Base-by-base conservation (phyloP, 1,140 invertebrate genomes). In the Ptiloglossa arizonensis region DNA sequence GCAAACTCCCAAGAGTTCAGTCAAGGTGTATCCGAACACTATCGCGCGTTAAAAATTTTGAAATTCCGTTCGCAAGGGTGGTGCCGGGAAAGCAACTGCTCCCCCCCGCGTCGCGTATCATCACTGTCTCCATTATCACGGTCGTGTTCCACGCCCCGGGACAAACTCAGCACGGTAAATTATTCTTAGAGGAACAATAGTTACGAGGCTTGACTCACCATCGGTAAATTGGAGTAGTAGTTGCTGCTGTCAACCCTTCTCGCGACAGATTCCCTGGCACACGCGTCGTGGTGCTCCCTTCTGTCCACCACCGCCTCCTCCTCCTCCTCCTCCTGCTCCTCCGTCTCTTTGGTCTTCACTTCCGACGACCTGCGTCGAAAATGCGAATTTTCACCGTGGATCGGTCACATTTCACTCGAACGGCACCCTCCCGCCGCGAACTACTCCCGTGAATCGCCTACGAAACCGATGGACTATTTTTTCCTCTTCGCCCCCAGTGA, bases 321-420 rank as follows among this genome's bases (percentile, higher is more conserved):
- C 44, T 79, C 70, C 44, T 67, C 71, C 52, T n/a, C n/a, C n/a
- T n/a, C n/a, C n/a, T n/a, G n/a, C n/a, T 78, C 83, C 48, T 84
- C 72, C 66, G 38, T 68, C 57, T 81, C 82, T 44, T 81, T 67
- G 57, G 64, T 50, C 60, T 50, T 77, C 29, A 59, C 74, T 75
- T 63, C 80, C 71, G 72, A 74, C 73, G 81, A 86, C 79, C 87
- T 88, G 63, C 64, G 79, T 83, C 74, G 80, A 46, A 87, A 81
- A 77, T 80, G 57, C 57, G 46, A 68, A 29, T 66, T 54, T 79
- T 59, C 57, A 75, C n/a, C 56, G 19, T 17, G 35, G 4, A 4
- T 59, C 59, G 17, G 6, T 79, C 50, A 64, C 69, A 72, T 72
- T 29, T 57, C 50, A 48, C 4, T 48, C 4, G 15, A 5, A 52